Base-by-base conservation (phyloP, 2,113 vertebrate species). In the Alosa alosa region DNA sequence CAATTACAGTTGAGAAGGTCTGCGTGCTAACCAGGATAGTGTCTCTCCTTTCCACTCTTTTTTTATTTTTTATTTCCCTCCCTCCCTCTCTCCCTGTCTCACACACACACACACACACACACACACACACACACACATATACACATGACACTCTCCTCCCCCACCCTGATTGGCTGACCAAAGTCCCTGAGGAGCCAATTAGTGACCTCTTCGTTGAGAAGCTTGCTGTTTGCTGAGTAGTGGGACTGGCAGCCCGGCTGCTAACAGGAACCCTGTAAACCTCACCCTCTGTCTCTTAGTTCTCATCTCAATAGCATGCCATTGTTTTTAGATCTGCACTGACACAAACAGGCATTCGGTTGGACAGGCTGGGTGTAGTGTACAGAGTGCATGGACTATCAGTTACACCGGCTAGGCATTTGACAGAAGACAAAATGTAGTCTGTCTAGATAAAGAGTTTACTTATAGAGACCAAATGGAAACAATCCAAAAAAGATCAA, bases 181-280 rank as follows among this genome's bases (percentile, higher is more conserved):
- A 55, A 60, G 41, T 91, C 91, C 91, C 89, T 68, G 55, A 87
- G 91, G 91, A 90, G 72, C 89, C 87, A 89, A 88, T 91, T 91
- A 91, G 89, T 89, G 90, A 83, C 86, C 86, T 84, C 64, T 36
- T 44, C 20, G 83, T 57, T 87, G 83, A n/a, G 46, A 10, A 15
- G 31, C 72, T 78, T 78, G 72, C 72, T 39, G 72, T 78, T 39
- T 39, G 72, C 13, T 78, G 72, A 78, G 72, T 39, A 6, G 72
- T 78, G 13, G 36, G 31, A 78, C 72, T 78, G 36, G 15, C 31
- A 17, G 13, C 39, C 72, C 72, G 4, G 25, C 72, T 78, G 72
- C 72, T 78, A 11, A 60, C 31, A 13, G 31, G 25, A 64, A 25
- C 64, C 64, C 64, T 72, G 64, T 31, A 36, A 78, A 36, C 72